Conservation (phyloP, 1,140 invertebrate species). For the Calycopis cecrops region DNA sequence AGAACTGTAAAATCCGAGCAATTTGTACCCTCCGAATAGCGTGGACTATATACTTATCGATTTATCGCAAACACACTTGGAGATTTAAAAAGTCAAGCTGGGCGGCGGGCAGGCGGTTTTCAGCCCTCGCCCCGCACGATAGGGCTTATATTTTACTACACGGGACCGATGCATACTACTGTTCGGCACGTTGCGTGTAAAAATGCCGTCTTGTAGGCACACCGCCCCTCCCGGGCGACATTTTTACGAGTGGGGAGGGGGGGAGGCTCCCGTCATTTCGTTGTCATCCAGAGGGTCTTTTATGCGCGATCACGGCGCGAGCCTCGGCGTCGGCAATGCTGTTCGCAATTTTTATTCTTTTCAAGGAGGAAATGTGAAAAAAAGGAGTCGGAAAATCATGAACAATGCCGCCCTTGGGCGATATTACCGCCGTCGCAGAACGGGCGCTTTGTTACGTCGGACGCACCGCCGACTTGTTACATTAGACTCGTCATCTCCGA, state of each 20-base stretch:
- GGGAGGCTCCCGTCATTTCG: constrained; percentile 65
- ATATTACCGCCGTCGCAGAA: constrained; percentile 72
- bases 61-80: constrained; percentile 61
- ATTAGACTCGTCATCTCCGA: constrained; percentile 70
- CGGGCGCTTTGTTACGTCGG: constrained; percentile 70
- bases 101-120: constrained; percentile 18
- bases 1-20: constrained; percentile 68
- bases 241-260: constrained; percentile 57
- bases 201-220: constrained; percentile 71
- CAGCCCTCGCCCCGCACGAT: constrained; percentile 18
- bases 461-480: constrained; percentile 66
- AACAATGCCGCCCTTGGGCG: constrained; percentile 70
- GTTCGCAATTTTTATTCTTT: constrained; percentile 71
- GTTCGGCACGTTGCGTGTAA: constrained; percentile 50
- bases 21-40: constrained; percentile 62
- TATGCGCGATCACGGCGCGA: constrained; percentile 64
- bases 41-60: constrained; percentile 68
- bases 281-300: constrained; percentile 68
- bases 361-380: constrained; percentile 63
- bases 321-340: constrained; percentile 67
- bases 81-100: constrained; percentile 58
- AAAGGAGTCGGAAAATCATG: constrained; percentile 56
- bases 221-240: constrained; percentile 55
- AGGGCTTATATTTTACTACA: constrained; percentile 35
- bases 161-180: constrained; percentile 40